Base-by-base conservation (phyloP, 2,113 vertebrate genomes). In the Perognathus longimembris region DNA sequence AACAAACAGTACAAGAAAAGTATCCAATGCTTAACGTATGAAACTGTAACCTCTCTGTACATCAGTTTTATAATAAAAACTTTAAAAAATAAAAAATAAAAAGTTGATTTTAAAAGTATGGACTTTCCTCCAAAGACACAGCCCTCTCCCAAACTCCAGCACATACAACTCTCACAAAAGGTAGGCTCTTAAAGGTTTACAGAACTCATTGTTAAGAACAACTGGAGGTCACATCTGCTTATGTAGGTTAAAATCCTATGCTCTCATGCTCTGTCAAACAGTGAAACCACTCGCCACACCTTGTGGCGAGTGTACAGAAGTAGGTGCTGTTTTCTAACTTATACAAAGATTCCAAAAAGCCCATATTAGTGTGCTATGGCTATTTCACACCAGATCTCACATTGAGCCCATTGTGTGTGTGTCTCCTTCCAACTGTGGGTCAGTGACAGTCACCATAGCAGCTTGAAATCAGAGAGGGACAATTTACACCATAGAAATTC, bases 401-500 rank as follows among this genome's bases (percentile, higher is more conserved):
- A 24, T n/a, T 69, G 73, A 92, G 14, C 1, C 30, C 32, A 69
- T 15, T 64, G 22, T 59, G 14, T 59, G 14, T n/a, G 0, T 3
- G 2, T 77, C 36, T 81, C 59, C 24, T 69, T 32, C 59, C 36
- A 87, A 63, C 6, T 2, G 30, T 66, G 1, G 38, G 66, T 54
- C 77, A 87, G 24, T 30, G 12, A 71, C 32, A 84, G n/a, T 57
- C 40, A 80, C 26, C 17, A 15, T 24, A 11, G 30, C 14, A 66
- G 7, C 8, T 9, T 88, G n/a, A 93, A 87, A 70, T 92, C 18
- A 78, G 38, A 12, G 36, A 66, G 42, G 40, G 18, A 32, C 14
- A 75, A 45, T 64, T 69, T 87, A 74, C 24, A 79, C 21, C 32
- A 80, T 17, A 40, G 61, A 96, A 93, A 95, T 79, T 34, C 77